phyloP scores from a whole-genome alignment of 2,113 vertebrate species.

The Falco punctatus region DNA sequence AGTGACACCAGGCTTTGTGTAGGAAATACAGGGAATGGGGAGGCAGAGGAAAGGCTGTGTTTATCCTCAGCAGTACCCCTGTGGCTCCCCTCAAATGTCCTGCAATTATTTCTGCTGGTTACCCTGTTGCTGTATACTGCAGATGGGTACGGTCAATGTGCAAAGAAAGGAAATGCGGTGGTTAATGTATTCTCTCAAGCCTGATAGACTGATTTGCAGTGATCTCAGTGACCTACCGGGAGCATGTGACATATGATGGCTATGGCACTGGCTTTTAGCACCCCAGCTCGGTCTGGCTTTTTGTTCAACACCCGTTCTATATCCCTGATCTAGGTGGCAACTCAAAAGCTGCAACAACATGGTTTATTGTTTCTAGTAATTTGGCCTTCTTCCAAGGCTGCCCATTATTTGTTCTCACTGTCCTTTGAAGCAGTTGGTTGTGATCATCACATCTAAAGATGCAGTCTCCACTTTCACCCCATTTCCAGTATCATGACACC shows the following conservation, averaged over 20 bases:
- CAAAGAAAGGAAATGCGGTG: neutral
- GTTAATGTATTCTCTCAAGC: neutral
- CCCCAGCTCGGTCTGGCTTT: neutral
- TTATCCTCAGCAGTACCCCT: neutral
- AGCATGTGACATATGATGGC: neutral
- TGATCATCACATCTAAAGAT: neutral
- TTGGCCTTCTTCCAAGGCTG: neutral
- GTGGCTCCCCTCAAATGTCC: neutral
- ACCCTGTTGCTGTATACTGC: neutral
- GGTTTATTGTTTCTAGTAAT: neutral
- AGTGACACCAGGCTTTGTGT: neutral
- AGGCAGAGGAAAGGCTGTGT: neutral
- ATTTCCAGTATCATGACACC: neutral
- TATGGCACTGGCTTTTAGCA: neutral
- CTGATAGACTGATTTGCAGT: neutral
- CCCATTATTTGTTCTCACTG: neutral
- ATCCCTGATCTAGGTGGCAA: neutral
- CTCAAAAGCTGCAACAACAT: neutral
- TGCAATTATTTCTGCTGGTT: neutral
- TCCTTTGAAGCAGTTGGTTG: neutral
- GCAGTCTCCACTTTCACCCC: neutral
- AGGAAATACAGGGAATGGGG: neutral
- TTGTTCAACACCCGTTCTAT: neutral
- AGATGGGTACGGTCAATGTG: neutral
- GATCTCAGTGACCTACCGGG: neutral